Evolutionary conservation across 2,888 invertebrate genomes (phyloP).

Genomic region (Plebejus melissa): DNA sequence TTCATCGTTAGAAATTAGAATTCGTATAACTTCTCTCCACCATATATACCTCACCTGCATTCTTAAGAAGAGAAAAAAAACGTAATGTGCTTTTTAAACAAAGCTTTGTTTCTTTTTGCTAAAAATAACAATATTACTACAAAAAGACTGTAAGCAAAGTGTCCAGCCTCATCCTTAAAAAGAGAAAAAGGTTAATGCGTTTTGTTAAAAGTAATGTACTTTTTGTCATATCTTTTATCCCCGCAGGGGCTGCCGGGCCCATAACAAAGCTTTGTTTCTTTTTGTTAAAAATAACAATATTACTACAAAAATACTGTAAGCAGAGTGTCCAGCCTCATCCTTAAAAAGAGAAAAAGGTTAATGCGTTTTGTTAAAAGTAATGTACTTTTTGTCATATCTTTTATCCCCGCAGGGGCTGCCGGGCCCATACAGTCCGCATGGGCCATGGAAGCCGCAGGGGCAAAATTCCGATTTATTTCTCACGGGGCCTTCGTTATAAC

Average conservation of each 20-base stretch:
- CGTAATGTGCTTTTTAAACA: no score
- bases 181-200: neutral
- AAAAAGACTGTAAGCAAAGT: no score
- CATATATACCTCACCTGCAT: no score
- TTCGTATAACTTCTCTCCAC: no score
- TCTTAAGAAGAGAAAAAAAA: no score
- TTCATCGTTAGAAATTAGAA: no score
- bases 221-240: neutral
- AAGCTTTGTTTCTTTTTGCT: neutral
- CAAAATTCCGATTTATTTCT: neutral
- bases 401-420: neutral
- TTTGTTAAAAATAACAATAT: neutral
- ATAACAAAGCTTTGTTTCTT: neutral
- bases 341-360: neutral
- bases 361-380: neutral
- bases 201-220: neutral
- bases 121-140: neutral
- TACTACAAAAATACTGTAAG: neutral
- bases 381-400: neutral
- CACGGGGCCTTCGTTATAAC: neutral
- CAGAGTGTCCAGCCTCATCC: neutral
- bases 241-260: no score
- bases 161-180: neutral
- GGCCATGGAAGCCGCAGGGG: neutral
- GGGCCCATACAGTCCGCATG: no score